phyloP scores from a whole-genome alignment of 2,113 vertebrate genomes.

The Scomber scombrus region DNA sequence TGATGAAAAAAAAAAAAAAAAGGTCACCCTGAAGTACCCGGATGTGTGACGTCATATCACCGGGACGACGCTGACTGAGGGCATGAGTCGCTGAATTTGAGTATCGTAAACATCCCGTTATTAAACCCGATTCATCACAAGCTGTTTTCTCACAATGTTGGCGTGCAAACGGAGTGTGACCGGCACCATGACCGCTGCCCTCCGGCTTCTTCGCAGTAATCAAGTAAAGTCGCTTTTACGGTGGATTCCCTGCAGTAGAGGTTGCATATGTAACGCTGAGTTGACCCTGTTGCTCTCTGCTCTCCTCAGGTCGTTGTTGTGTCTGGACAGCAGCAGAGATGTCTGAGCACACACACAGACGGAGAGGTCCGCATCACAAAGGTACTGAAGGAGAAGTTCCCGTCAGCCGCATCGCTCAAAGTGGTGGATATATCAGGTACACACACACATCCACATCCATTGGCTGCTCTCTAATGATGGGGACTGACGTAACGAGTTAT shows the following conservation, averaged over 20 bases:
- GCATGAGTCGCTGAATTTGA: slow-evolving; percentile 49
- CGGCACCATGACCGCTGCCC: slow-evolving; percentile 45
- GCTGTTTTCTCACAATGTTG: slow-evolving; percentile 41
- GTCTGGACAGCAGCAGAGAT: slow-evolving; percentile 59
- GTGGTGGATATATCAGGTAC: slow-evolving; percentile 95
- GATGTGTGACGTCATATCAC: slow-evolving; percentile 68
- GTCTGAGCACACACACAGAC: slow-evolving; percentile 83
- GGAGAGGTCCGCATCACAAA: slow-evolving; percentile 87
- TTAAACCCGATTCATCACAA: background rate
- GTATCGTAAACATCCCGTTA: background rate
- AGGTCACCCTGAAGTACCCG: slow-evolving; percentile 28
- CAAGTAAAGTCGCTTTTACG: slow-evolving; percentile 50
- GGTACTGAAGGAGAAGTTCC: slow-evolving; percentile 90
- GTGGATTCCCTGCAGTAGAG: background rate
- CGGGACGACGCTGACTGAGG: slow-evolving; percentile 48
- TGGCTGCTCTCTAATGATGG: background rate
- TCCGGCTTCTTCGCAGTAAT: slow-evolving; percentile 55
- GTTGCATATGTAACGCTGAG: background rate
- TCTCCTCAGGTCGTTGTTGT: slow-evolving; percentile 48
- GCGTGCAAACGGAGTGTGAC: slow-evolving; percentile 28
- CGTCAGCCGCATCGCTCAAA: slow-evolving; percentile 87
- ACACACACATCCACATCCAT: background rate
- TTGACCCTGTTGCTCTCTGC: slow-evolving; percentile 15
- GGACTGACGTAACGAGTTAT: no score
- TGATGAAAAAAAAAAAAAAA: no score